phyloP scores from a whole-genome alignment of 2,113 vertebrate genomes.

The Poecilia latipinna region DNA sequence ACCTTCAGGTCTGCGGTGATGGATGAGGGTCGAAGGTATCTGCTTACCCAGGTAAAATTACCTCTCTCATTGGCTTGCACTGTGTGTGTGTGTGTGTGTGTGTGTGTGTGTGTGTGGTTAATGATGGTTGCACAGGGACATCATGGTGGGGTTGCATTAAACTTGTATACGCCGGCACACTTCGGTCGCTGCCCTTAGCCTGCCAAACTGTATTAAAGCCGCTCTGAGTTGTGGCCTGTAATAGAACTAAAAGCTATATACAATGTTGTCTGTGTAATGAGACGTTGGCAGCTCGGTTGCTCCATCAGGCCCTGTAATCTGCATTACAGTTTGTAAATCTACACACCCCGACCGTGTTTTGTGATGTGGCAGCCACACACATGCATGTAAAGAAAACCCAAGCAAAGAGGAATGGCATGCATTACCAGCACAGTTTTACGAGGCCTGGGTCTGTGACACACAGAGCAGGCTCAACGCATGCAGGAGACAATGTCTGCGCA shows the following conservation, averaged over 20 bases:
- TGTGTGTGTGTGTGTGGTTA: slow-evolving; percentile 25
- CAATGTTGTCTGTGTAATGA: slow-evolving; percentile 53
- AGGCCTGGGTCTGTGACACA: slow-evolving; percentile 18
- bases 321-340: slow-evolving; percentile 51
- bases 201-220: slow-evolving; percentile 39
- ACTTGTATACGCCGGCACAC: slow-evolving; percentile 51
- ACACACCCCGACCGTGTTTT: slow-evolving; percentile 53
- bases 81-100: not conserved
- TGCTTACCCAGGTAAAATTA: slow-evolving; percentile 72
- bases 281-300: slow-evolving; percentile 55
- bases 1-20: slow-evolving; percentile 37
- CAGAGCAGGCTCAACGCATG: slow-evolving; percentile 17
- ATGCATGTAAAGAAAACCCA: slow-evolving; percentile 6
- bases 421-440: slow-evolving; percentile 17
- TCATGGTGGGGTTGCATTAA: slow-evolving; percentile 58
- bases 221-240: slow-evolving; percentile 58
- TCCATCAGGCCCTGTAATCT: slow-evolving; percentile 64
- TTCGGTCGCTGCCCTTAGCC: slow-evolving; percentile 31
- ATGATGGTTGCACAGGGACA: slow-evolving; percentile 28
- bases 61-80: slow-evolving; percentile 39
- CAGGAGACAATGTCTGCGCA: slow-evolving; percentile 49
- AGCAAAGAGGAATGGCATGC: slow-evolving; percentile 17
- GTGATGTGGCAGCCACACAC: slow-evolving; percentile 56
- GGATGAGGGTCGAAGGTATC: slow-evolving; percentile 57
- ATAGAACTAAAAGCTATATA: slow-evolving; percentile 49